Evolutionary conservation across 2,113 vertebrate genomes (phyloP), one percentile per base, ranked within the genome.

Genomic region (Lagopus leucura): DNA sequence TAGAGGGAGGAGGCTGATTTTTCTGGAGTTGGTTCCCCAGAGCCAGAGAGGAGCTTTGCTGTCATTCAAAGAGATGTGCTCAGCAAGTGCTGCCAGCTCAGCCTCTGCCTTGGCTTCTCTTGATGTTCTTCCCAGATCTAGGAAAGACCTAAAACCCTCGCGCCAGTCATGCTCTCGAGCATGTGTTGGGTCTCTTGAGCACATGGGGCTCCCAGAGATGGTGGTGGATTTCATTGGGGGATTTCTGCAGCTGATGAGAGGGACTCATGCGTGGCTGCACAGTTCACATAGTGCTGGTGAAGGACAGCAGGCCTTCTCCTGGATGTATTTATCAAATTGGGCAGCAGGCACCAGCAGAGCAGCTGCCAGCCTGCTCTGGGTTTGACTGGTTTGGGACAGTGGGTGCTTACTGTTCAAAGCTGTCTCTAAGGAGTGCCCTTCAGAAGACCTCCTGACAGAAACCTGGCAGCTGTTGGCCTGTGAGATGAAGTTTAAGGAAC

Each of bases 61-160:
- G 57, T 90, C 8, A 1, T 47, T 91, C 34, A 27, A 58, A 60
- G 42, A 64, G 54, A 69, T 10, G 6, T n/a, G 57, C 73, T 75
- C 32, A 27, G 50, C 55, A 93, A 81, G 16, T 19, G 24, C 65
- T 94, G 82, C 38, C 76, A 91, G 57, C 34, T 6, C 61, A n/a
- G 76, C 38, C 13, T 95, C 52, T 93, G n/a, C 65, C 43, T 82
- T 86, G 67, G 67, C 76, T 86, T 89, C 67, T 47, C 69, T 86
- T 88, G 67, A 36, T 48, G 94, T 92, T 91, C 48, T 21, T 83
- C 6, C 50, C 77, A 80, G n/a, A 70, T 2, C 2, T 8, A 54
- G 36, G 25, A 55, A 82, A 89, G 60, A 66, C 32, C 67, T 60
- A 70, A 89, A 45, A 4, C 6, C 43, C 30, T 82, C 25, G 58